Conservation (phyloP, 2,113 vertebrate species). For the Noturus placidus region DNA sequence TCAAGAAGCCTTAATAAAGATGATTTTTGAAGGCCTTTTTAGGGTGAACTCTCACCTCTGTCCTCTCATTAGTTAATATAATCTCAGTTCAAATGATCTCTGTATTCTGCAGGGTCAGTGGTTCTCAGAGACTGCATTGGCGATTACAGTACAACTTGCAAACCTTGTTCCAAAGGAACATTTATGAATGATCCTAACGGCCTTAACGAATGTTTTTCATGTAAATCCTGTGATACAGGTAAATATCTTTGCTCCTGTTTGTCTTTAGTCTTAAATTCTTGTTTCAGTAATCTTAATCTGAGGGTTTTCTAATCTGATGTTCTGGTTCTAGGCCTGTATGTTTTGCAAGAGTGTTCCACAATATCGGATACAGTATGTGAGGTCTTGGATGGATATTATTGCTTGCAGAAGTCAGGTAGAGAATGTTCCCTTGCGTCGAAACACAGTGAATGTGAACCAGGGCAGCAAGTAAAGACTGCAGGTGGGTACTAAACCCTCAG, state of each 20-base stretch:
- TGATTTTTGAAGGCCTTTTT: not conserved
- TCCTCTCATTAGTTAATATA: not conserved
- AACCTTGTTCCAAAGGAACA: conserved; percentile 32
- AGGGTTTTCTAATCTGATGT: not conserved
- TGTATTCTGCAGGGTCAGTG: conserved; percentile 37
- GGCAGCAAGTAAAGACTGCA: conserved; percentile 33
- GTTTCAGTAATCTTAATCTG: not conserved
- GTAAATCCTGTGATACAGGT: conserved; percentile 49
- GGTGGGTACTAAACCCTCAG: conserved; percentile 10
- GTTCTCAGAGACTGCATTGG: conserved; percentile 7
- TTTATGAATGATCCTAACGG: conserved; percentile 51
- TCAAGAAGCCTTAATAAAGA: not conserved
- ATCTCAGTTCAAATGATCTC: not conserved
- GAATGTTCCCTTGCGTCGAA: conserved; percentile 5
- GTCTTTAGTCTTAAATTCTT: not conserved
- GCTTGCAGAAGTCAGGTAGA: not conserved
- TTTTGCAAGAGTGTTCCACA: not conserved
- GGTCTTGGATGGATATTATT: conserved; percentile 36
- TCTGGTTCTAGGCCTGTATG: conserved; percentile 18
- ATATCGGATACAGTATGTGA: conserved; percentile 21
- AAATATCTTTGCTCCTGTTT: not conserved
- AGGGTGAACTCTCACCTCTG: not conserved
- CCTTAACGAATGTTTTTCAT: conserved; percentile 7
- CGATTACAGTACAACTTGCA: conserved; percentile 44
- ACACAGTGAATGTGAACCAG: conserved; percentile 39